Conservation (phyloP, 2,888 invertebrate species). For the Ochropleura plecta region DNA sequence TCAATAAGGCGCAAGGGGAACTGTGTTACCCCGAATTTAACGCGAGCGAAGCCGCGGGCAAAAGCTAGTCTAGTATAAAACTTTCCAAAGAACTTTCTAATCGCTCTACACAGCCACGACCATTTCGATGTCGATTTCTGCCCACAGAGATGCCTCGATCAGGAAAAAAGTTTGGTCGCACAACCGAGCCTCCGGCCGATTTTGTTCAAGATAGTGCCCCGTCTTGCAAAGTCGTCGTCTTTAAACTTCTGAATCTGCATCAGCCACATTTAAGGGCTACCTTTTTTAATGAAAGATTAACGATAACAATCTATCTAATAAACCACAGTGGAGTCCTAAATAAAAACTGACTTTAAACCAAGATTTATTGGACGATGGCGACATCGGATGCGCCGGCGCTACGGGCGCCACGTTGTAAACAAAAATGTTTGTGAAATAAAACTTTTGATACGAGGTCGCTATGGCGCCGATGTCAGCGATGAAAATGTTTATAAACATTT, state of each 20-base stretch:
- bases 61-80: not conserved
- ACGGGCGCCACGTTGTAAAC: slow-evolving; percentile 23
- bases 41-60: no score
- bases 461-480: slow-evolving; percentile 6
- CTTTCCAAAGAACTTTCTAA: not conserved
- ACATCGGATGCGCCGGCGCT: slow-evolving; percentile 44
- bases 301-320: not conserved
- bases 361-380: slow-evolving; percentile 24
- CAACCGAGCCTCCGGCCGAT: not conserved
- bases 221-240: not conserved
- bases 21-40: no score
- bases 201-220: not conserved
- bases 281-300: slow-evolving; percentile 14
- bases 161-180: not conserved
- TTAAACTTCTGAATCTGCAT: not conserved
- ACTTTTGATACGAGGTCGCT: slow-evolving; percentile 34
- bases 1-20: no score
- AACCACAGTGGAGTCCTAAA: slow-evolving; percentile 1
- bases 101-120: not conserved
- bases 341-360: not conserved
- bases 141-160: not conserved
- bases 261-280: not conserved
- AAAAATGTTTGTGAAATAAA: slow-evolving; percentile 33
- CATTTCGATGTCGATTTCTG: not conserved
- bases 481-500: no score